phyloP scores from a whole-genome alignment of 2,797 vertebrate species.

The Clarias fuscus region DNA sequence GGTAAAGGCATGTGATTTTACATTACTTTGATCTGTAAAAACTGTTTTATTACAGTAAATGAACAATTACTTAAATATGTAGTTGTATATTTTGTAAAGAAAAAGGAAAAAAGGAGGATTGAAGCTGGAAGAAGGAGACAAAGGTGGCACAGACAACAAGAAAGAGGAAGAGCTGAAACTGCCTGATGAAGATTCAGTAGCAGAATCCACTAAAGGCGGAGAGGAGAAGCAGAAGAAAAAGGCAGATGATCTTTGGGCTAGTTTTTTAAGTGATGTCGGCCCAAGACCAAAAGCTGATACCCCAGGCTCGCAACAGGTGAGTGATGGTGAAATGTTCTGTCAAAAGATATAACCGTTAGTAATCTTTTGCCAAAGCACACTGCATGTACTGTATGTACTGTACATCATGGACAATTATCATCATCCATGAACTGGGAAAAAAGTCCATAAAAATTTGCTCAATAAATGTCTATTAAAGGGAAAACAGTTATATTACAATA shows the following conservation, averaged over 20 bases:
- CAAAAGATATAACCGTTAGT: neutral
- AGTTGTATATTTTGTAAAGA: slow-evolving; percentile 61
- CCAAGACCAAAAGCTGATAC: slow-evolving; percentile 74
- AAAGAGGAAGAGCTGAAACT: slow-evolving; percentile 58
- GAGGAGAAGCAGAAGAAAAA: slow-evolving; percentile 76
- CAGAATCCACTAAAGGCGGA: slow-evolving; percentile 14
- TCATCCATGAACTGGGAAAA: neutral
- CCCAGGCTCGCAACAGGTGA: slow-evolving; percentile 58
- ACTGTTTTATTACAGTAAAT: neutral
- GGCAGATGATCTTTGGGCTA: slow-evolving; percentile 95
- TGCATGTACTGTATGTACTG: neutral
- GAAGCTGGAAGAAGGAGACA: slow-evolving; percentile 66
- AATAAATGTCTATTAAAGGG: neutral
- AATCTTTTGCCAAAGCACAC: no score
- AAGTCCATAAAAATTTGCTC: neutral
- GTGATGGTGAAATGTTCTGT: neutral
- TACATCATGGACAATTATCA: neutral
- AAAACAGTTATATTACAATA: neutral
- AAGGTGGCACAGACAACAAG: slow-evolving; percentile 48
- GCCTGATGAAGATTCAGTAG: slow-evolving; percentile 41
- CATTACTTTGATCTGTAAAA: neutral
- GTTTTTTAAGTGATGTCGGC: slow-evolving; percentile 91
- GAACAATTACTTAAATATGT: neutral
- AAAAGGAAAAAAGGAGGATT: slow-evolving; percentile 83
- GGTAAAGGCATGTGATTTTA: neutral